Evolutionary conservation across 2,113 vertebrate genomes (phyloP).

Genomic region (Cololabis saira): DNA sequence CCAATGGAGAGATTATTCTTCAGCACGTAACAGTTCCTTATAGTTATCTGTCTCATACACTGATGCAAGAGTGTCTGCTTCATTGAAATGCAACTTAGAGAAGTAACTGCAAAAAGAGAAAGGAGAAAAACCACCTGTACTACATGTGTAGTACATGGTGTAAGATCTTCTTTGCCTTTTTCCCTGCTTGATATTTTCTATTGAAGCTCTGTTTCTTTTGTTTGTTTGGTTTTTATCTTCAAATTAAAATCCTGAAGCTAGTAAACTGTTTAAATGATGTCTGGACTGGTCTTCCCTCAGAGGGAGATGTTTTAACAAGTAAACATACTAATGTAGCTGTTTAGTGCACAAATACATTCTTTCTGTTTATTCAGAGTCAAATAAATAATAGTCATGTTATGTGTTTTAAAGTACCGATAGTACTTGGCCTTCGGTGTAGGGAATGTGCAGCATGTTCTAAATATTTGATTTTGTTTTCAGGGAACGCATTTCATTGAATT

Average conservation of each 20-base stretch:
- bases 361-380: too few relatives aligned
- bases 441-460: not conserved
- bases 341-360: too few relatives aligned
- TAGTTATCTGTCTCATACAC: slow-evolving; percentile 9
- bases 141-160: not conserved
- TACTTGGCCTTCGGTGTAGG: not conserved
- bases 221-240: too few relatives aligned
- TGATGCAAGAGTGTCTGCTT: slow-evolving; percentile 16
- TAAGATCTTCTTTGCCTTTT: too few relatives aligned
- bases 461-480: slow-evolving; percentile 77
- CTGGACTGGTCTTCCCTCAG: too few relatives aligned
- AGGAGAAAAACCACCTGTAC: not conserved
- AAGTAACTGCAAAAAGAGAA: slow-evolving; percentile 12
- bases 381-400: not conserved
- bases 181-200: too few relatives aligned
- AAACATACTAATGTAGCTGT: too few relatives aligned
- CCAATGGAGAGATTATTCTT: slow-evolving; percentile 31
- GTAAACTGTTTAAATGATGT: too few relatives aligned
- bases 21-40: slow-evolving; percentile 22
- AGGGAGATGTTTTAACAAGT: too few relatives aligned
- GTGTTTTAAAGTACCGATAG: not conserved
- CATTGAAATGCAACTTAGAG: slow-evolving; percentile 8
- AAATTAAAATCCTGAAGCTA: too few relatives aligned
- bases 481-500: slow-evolving; percentile 95
- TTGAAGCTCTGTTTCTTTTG: too few relatives aligned